Evolutionary conservation across 1,140 invertebrate species (phyloP).

Genomic region (Pararge aegeria): DNA sequence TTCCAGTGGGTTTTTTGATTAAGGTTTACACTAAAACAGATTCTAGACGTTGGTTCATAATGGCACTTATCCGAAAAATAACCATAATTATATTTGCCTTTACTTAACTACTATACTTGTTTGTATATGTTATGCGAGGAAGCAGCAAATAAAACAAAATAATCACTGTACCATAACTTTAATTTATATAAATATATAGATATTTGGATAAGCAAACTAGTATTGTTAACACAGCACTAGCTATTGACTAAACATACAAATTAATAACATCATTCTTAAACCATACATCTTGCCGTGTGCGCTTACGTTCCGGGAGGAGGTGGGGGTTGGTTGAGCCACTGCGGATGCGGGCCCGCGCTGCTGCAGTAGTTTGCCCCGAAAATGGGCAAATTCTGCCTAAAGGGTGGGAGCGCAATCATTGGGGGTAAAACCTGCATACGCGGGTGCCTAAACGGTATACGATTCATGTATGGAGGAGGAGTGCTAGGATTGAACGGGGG

Average conservation of each 20-base stretch:
- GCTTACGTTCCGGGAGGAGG: constrained; percentile 66
- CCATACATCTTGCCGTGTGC: background rate
- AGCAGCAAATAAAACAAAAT: constrained; percentile 14
- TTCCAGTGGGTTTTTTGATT: no score
- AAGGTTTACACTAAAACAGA: no score
- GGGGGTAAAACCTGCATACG: constrained; percentile 39
- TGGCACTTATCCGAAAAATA: no score
- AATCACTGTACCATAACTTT: constrained; percentile 43
- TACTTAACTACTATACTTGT: no score
- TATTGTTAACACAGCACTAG: constrained; percentile 51
- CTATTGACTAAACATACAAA: constrained; percentile 23
- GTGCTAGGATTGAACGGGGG: constrained; percentile 41
- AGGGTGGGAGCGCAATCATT: constrained; percentile 39
- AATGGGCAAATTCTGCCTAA: constrained; percentile 47
- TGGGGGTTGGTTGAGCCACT: constrained; percentile 55
- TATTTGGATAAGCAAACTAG: constrained; percentile 75
- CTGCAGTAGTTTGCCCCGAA: constrained; percentile 53
- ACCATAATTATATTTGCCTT: no score
- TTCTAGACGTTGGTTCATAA: no score
- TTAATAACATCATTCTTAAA: constrained; percentile 14
- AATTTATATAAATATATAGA: constrained; percentile 65
- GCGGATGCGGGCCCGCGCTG: constrained; percentile 41
- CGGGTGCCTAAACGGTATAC: constrained; percentile 47
- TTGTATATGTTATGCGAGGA: no score
- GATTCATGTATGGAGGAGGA: constrained; percentile 40